phyloP scores from a whole-genome alignment of 2,113 vertebrate species.

The Tringa solitaria region DNA sequence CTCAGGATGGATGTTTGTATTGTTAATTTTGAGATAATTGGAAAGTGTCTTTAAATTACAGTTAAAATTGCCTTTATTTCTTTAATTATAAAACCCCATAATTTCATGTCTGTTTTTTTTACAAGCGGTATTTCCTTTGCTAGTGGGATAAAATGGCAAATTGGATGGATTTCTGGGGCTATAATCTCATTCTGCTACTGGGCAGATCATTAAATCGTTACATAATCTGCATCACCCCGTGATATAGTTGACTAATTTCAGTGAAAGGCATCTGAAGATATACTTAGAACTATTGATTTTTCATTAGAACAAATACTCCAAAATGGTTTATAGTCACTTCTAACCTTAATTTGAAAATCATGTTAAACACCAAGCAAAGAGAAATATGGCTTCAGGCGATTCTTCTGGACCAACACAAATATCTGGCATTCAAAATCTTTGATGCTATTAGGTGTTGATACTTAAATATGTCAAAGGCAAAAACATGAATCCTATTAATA shows the following conservation, averaged over 20 bases:
- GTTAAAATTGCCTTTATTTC: background rate
- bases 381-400: background rate
- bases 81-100: background rate
- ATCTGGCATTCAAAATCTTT: background rate
- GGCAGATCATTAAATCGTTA: background rate
- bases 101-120: background rate
- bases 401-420: background rate
- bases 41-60: background rate
- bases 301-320: background rate
- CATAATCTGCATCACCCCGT: background rate
- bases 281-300: background rate
- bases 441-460: background rate
- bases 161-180: background rate
- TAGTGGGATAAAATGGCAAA: background rate
- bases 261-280: background rate
- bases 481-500: background rate
- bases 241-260: background rate
- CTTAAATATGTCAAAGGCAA: background rate
- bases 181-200: background rate
- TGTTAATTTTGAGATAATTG: background rate
- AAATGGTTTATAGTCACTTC: background rate
- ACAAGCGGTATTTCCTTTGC: background rate
- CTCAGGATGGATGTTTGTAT: background rate
- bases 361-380: background rate
- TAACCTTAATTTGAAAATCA: background rate